Base-by-base conservation (phyloP, 2,797 vertebrate species). In the Denticeps clupeoides region DNA sequence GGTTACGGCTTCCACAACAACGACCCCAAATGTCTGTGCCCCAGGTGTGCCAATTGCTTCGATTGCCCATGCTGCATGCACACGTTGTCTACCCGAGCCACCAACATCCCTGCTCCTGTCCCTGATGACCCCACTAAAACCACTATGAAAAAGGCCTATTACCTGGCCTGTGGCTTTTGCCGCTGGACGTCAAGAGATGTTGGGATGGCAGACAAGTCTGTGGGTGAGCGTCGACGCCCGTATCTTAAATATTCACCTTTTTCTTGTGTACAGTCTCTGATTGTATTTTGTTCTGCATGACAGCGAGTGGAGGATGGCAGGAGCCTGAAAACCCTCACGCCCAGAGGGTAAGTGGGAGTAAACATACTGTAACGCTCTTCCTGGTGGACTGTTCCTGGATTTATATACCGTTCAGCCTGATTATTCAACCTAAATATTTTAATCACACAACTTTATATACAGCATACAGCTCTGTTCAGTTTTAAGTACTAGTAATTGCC, bases 21-120 rank as follows among this genome's bases (percentile, higher is more conserved):
- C 35, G 8, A 37, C 13, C 10, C 4, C 13, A 37, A 7, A 16
- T 15, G 4, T 48, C 31, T 48, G 8, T 62, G 10, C 12, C 56
- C 10, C 49, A 99, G 95, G 53, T 99, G 95, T 69, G 94, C 94
- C 3, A 99, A 99, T 65, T 99, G 95, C 72, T 99, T 98, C 37
- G 95, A 99, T 75, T 99, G 95, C 61, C 94, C 95, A 0, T 95
- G 94, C 61, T 99, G 95, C 72, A 97, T 97, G 92, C 94, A 99
- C 65, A 98, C 95, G 0, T 85, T 99, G 22, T 99, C 95, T 11
- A 97, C 93, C 1, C 87, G 94, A 3, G 93, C 95, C 55, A 99
- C 94, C 0, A 97, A 90, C 71, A 91, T 99, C 67, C 91, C 93
- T 2, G 87, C 92, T 16, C 94, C 93, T 0, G 80, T 97, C 49